Base-by-base conservation (phyloP, 2,113 vertebrate species). In the Heterocephalus glaber region DNA sequence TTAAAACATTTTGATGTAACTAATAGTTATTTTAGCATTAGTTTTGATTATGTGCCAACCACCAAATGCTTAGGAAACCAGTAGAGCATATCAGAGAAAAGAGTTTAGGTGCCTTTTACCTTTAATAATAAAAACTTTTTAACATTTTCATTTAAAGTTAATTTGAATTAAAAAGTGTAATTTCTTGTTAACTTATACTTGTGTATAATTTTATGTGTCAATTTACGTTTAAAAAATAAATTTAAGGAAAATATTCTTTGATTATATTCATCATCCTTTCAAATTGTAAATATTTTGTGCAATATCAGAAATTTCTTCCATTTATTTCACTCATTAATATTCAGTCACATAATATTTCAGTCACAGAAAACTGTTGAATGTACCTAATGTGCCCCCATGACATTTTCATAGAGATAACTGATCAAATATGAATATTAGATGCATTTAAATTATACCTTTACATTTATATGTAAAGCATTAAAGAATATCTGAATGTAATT, bases 71-170 rank as follows among this genome's bases (percentile, higher is more conserved):
- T 19, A 52, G 22, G 92, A 87, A 93, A 66, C 12, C 30, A 88
- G 44, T 0, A 66, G 2, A 41, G 9, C 5, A 80, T 47, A 52
- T 33, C 28, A 33, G 1, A 77, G 60, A 68, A 19, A 76, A 24
- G 17, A 52, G 2, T 2, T 74, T 65, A 87, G 11, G 3, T 80
- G 28, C 14, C 28, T 90, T 84, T 94, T 54, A 87, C 7, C 72
- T 76, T 10, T 49, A 82, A 89, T 22, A 16, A 66, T 76, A 68
- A 92, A 66, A 79, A 68, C 4, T 76, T 44, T 14, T 79, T 58
- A 90, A 90, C 7, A 56, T 85, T 92, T 94, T 58, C 16, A 89
- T 63, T 38, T 83, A 86, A 79, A 96, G 68, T 95, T 61, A 65
- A 52, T 79, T 24, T 89, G 79, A 86, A 61, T 74, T 85, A 54